Conservation (phyloP, 1,140 invertebrate species). For the Drosophila saltans region DNA sequence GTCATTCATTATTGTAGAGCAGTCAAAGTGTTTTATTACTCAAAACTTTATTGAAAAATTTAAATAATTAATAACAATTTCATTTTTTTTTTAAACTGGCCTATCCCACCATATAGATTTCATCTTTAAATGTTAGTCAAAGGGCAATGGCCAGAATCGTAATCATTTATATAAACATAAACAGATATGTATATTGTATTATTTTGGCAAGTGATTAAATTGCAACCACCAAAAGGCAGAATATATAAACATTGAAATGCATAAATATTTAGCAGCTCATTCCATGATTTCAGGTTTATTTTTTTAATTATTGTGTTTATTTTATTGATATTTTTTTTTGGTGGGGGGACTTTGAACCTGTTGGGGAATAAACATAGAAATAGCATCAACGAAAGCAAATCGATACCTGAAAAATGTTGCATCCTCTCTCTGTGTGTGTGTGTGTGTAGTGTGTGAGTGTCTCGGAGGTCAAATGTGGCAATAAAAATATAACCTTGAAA, state of each 20-base stretch:
- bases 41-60: too few species aligned
- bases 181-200: neutral
- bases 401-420: constrained; percentile 3
- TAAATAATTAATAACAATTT: too few species aligned
- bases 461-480: constrained; percentile 6
- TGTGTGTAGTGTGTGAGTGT: neutral
- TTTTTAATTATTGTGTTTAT: constrained; percentile 11
- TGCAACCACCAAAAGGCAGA: neutral
- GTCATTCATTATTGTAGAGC: too few species aligned
- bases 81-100: neutral
- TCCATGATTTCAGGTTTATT: constrained; percentile 15
- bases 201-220: constrained; percentile 16
- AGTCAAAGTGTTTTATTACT: too few species aligned
- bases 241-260: constrained; percentile 29
- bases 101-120: neutral
- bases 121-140: neutral
- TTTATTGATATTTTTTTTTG: constrained; percentile 5
- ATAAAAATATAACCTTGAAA: constrained; percentile 36
- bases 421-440: neutral
- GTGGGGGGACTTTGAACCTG: neutral
- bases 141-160: neutral
- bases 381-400: neutral
- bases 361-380: neutral
- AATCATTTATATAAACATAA: neutral
- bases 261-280: constrained; percentile 41